phyloP scores from a whole-genome alignment of 2,797 vertebrate genomes.

The Microctenopoma stevenorrisi region DNA sequence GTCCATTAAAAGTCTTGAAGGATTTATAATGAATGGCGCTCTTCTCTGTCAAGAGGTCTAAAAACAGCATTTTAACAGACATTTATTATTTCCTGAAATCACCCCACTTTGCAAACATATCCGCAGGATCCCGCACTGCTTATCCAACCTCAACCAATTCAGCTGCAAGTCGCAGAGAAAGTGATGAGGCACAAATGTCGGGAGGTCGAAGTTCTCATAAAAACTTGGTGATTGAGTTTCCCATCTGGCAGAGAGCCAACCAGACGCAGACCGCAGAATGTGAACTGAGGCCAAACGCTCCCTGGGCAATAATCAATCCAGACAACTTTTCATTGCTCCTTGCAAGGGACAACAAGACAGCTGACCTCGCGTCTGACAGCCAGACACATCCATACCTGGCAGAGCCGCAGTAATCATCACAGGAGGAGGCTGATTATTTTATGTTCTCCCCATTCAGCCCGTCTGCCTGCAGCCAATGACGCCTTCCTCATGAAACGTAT shows the following conservation, averaged over 20 bases:
- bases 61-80: background rate
- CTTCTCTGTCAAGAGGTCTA: background rate
- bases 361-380: slow-evolving; percentile 57
- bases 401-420: slow-evolving; percentile 51
- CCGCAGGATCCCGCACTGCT: background rate
- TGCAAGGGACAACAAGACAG: slow-evolving; percentile 48
- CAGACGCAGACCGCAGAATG: slow-evolving; percentile 30
- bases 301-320: slow-evolving; percentile 67
- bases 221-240: slow-evolving; percentile 49
- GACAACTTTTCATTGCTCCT: slow-evolving; percentile 59
- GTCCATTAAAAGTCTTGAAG: background rate
- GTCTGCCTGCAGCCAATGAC: slow-evolving; percentile 32
- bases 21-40: background rate
- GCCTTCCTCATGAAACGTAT: slow-evolving; percentile 15
- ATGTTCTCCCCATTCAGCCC: slow-evolving; percentile 20
- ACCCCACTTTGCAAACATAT: background rate
- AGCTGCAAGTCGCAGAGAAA: background rate
- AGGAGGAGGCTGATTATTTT: slow-evolving; percentile 51
- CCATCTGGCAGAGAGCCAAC: slow-evolving; percentile 25
- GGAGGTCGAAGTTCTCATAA: slow-evolving; percentile 45
- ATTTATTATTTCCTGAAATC: background rate
- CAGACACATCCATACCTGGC: slow-evolving; percentile 61
- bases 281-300: slow-evolving; percentile 61
- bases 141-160: background rate
- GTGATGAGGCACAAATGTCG: slow-evolving; percentile 10